Evolutionary conservation across 2,797 vertebrate genomes (phyloP), one percentile per base, ranked within the genome.

Genomic region (Scleropages formosus): DNA sequence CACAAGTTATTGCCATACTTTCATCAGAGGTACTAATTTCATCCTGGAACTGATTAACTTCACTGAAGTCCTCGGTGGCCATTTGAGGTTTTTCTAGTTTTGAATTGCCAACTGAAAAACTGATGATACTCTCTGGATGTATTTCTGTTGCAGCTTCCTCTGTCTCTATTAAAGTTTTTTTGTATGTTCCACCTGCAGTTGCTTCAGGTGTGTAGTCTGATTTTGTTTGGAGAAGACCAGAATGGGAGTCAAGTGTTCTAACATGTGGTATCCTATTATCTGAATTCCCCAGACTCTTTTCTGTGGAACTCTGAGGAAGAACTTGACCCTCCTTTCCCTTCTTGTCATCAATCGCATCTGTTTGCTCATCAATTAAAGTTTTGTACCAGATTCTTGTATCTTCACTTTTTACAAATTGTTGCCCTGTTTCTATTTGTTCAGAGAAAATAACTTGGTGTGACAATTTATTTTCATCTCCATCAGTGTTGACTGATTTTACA

Each of bases 141-240:
- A 61, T 22, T 24, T 62, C 31, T 11, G 26, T 61, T n/a, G 47
- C 60, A 47, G 16, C 2, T 47, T 18, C n/a, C 0, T 26, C 26
- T 74, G 11, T 49, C 27, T 64, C 6, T 53, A 61, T 15, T 12
- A 1, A n/a, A 24, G 10, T 24, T 18, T 44, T 24, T 73, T 24
- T 51, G 26, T 64, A 12, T 12, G 31, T 53, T 24, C 46, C 75
- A 27, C 61, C 60, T 20, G 27, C 53, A 59, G 75, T 77, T 58
- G 8, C 20, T 26, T 44, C 49, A 77, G 68, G 61, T 63, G 44
- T 46, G 64, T 27, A 6, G 51, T 51, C 61, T 47, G 56, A 60
- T 7, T 62, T 46, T 4, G 7, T 69, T 22, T 53, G 47, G 22
- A 39, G 26, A 61, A 49, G 59, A 53, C 8, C 26, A 10, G 47